Percentiles rank a stretch among this genome's conserved stretches.
phyloP scores from a whole-genome alignment of 1,140 invertebrate species.

The Ceratosolen fusciceps region DNA sequence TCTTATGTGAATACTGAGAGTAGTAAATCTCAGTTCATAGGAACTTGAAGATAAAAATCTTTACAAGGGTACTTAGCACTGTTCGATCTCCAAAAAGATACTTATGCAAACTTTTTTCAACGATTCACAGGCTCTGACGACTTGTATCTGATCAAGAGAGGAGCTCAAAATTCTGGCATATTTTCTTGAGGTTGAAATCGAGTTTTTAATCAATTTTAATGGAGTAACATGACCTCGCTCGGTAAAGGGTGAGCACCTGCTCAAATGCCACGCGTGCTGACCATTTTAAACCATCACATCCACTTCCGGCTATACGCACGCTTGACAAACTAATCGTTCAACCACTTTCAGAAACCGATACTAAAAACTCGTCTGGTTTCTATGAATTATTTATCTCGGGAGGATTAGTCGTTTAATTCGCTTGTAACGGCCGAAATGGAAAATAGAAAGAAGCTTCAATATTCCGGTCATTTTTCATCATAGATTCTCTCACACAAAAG shows the following conservation, averaged over 20 bases:
- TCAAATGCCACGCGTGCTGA: neutral
- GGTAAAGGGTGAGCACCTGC: conserved; percentile 5
- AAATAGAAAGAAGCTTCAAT: neutral
- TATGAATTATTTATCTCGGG: neutral
- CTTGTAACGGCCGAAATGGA: neutral
- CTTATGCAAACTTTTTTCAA: too few relatives aligned
- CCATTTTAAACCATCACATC: conserved; percentile 3
- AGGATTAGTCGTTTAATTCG: neutral
- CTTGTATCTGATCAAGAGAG: too few relatives aligned
- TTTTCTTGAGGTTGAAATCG: too few relatives aligned
- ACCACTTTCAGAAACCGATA: neutral
- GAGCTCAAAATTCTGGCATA: too few relatives aligned
- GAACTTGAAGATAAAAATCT: neutral
- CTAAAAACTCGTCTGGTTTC: neutral
- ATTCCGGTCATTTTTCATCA: too few relatives aligned
- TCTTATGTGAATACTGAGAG: too few relatives aligned
- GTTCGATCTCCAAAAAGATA: neutral
- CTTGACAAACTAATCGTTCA: neutral
- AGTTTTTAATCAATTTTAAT: conserved; percentile 41
- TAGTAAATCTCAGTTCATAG: neutral
- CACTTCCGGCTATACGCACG: neutral
- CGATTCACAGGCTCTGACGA: too few relatives aligned
- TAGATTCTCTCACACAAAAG: too few relatives aligned
- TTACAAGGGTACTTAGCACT: neutral
- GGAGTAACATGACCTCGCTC: neutral